Evolutionary conservation across 2,797 vertebrate species (phyloP).

Genomic region (Peromyscus nudipes): DNA sequence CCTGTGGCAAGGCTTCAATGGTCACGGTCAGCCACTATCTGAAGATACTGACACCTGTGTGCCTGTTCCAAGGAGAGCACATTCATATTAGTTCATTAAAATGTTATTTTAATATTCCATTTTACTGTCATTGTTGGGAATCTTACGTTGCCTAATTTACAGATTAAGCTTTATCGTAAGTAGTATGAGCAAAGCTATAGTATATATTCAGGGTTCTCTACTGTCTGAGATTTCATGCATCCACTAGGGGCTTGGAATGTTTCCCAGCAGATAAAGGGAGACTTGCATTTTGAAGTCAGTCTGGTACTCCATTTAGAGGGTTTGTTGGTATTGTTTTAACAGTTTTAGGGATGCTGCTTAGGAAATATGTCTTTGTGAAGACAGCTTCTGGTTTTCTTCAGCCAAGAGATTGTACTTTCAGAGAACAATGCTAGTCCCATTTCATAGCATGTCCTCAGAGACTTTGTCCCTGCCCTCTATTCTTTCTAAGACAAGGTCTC

Average conservation of each 20-base stretch:
- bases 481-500: neutral
- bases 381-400: constrained; percentile 21
- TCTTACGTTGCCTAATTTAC: neutral
- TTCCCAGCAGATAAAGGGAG: neutral
- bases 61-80: neutral
- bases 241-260: neutral
- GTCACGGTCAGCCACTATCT: neutral
- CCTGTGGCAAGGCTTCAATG: neutral
- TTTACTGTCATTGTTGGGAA: neutral
- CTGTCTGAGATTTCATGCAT: neutral
- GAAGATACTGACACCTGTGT: neutral
- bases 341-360: neutral
- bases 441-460: constrained; percentile 27
- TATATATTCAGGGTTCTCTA: neutral
- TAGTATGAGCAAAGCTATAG: neutral
- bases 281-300: neutral
- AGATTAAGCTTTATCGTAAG: neutral
- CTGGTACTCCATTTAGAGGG: constrained; percentile 2
- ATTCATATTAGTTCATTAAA: neutral
- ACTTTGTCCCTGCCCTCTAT: neutral
- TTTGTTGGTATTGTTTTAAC: neutral
- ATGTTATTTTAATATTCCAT: neutral
- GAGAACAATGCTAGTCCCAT: neutral
- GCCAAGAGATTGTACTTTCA: neutral
- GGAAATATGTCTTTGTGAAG: constrained; percentile 1